phyloP scores from a whole-genome alignment of 2,797 vertebrate genomes.

The Megaceryle alcyon region DNA sequence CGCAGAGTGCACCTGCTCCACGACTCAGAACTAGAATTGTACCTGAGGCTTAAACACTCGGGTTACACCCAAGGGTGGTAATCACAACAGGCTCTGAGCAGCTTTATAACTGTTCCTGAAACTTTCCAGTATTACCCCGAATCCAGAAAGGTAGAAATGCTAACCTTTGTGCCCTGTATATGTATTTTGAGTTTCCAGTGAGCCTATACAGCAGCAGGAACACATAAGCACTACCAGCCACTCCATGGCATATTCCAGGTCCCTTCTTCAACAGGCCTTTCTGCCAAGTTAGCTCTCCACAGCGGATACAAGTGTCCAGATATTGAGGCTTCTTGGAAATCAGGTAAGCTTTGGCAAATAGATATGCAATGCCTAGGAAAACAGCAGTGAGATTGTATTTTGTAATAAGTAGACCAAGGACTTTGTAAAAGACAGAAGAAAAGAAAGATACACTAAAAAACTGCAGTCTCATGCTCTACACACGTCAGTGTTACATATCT shows the following conservation, averaged over 20 bases:
- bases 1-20: neutral
- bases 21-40: neutral
- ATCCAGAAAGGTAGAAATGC: neutral
- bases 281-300: conserved; percentile 90
- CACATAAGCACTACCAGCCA: conserved; percentile 90
- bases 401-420: neutral
- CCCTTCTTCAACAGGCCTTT: conserved; percentile 91
- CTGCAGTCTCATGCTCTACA: neutral
- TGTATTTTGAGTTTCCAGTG: conserved; percentile 89
- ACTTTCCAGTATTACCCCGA: neutral
- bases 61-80: rapidly evolving
- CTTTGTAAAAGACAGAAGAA: neutral
- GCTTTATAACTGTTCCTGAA: neutral
- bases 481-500: rapidly evolving
- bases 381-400: conserved; percentile 39
- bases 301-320: conserved; percentile 89
- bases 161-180: conserved; percentile 89
- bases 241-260: conserved; percentile 89
- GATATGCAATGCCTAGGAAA: conserved; percentile 87
- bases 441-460: neutral
- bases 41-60: neutral
- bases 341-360: conserved; percentile 91
- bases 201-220: conserved; percentile 91
- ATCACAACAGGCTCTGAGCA: neutral
- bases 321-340: conserved; percentile 91